A percentile compares a stretch with the other conserved stretches of the same genome.
These are phyloP conservation scores for Melitaea cinxia DNA, from an alignment of 1,140 invertebrate species.

Conservation along the genomic window DNA sequence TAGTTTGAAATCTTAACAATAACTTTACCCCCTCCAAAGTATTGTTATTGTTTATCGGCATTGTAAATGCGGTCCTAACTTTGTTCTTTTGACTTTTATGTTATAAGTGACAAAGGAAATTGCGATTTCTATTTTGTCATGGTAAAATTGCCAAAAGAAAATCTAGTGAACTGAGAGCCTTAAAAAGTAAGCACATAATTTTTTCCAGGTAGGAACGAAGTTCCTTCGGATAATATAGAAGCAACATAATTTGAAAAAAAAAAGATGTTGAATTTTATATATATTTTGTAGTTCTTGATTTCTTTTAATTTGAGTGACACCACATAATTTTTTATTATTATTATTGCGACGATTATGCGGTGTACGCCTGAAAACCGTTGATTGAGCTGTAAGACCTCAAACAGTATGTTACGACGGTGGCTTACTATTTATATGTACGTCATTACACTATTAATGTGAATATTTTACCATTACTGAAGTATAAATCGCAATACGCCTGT, in stretches of 20 bases:
- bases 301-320: too few relatives aligned
- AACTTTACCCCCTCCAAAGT: background rate
- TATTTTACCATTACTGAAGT: too few relatives aligned
- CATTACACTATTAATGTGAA: background rate
- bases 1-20: slow-evolving; percentile 14
- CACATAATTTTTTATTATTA: too few relatives aligned
- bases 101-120: background rate
- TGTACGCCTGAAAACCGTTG: background rate
- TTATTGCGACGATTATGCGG: background rate
- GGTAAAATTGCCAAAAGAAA: slow-evolving; percentile 36
- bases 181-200: too few relatives aligned
- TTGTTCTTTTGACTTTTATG: background rate
- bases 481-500: too few relatives aligned
- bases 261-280: too few relatives aligned
- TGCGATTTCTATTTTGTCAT: slow-evolving; percentile 41
- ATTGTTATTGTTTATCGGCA: background rate
- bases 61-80: background rate
- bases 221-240: too few relatives aligned
- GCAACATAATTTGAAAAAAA: too few relatives aligned
- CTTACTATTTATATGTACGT: background rate
- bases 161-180: background rate
- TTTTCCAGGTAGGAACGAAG: too few relatives aligned
- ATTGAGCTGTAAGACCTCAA: background rate
- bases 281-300: too few relatives aligned
- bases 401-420: background rate